Evolutionary conservation across 2,797 vertebrate genomes (phyloP), one percentile per base, ranked within the genome.

Genomic region (Sciurus vulgaris): DNA sequence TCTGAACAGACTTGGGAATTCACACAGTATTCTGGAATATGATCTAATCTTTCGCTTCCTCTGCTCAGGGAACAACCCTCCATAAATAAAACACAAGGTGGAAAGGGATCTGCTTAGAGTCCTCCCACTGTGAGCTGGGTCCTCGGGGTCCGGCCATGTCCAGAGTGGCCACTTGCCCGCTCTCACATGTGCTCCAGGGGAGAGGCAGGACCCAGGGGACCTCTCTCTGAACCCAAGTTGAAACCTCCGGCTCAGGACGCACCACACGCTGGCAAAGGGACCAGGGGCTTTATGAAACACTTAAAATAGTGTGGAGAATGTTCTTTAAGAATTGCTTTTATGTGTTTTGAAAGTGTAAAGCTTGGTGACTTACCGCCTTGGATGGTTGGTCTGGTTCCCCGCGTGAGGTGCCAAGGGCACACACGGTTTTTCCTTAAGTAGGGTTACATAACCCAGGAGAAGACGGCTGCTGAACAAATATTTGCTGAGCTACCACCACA

Each of bases 151-250:
- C 3, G 2, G 13, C 5, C 2, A 26, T 30, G 44, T 14, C 59
- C 35, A 61, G 22, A 74, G 59, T 17, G 26, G 14, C 47, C 15
- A 10, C 28, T 8, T 33, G 15, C 26, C 30, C 3, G 0, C 15
- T 28, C 17, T 2, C 14, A 24, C 33, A 13, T 20, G 85, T 24
- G 30, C 51, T 14, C 38, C 7, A 51, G 38, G 2, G 41, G 28
- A 7, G 20, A 35, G 38, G 20, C 4, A 30, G 13, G 54, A n/a
- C n/a, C 33, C 7, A 4, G 0, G 4, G 1, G 0, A 41, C 15
- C 2, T 0, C 0, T 0, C 22, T 1, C 12, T 56, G 56, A 26
- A 63, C 28, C 30, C 44, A 22, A 0, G 7, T 0, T 6, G 20
- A 49, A 17, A 12, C 47, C 30, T 30, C 28, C 13, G 17, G 4